Conservation (phyloP, 2,113 vertebrate species). For the Cavia porcellus region DNA sequence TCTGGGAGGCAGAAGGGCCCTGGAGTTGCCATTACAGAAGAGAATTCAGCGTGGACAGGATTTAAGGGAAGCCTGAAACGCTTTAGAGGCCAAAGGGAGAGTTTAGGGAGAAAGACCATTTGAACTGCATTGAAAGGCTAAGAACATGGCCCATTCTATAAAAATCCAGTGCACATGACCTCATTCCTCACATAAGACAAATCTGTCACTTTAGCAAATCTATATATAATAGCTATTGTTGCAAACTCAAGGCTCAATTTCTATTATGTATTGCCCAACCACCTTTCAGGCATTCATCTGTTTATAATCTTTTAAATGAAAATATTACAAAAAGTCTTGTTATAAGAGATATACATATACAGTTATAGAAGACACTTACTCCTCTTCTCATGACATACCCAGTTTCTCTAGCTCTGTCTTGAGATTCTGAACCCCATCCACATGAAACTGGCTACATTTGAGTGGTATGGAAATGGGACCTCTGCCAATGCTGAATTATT, state of each 20-base stretch:
- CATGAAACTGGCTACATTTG: background rate
- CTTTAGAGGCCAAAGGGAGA: background rate
- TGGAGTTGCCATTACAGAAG: background rate
- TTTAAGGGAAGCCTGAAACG: background rate
- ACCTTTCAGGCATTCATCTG: background rate
- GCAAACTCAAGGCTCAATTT: slow-evolving; percentile 29
- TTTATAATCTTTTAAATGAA: slow-evolving; percentile 61
- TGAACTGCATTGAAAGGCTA: background rate
- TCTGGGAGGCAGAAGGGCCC: background rate
- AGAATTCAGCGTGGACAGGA: background rate
- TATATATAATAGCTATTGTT: background rate
- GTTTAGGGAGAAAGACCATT: background rate
- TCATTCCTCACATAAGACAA: background rate
- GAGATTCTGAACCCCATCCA: background rate
- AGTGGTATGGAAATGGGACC: background rate
- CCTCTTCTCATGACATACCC: background rate
- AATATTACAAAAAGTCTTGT: slow-evolving; percentile 41
- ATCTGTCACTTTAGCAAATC: slow-evolving; percentile 1
- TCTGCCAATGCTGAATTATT: slow-evolving; percentile 22
- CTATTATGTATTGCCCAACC: background rate
- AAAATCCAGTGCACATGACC: background rate
- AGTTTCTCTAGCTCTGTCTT: background rate
- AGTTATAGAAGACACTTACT: background rate
- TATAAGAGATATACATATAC: background rate
- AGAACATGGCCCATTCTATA: background rate